phyloP scores from a whole-genome alignment of 2,113 vertebrate genomes.

The Pteropus alecto region DNA sequence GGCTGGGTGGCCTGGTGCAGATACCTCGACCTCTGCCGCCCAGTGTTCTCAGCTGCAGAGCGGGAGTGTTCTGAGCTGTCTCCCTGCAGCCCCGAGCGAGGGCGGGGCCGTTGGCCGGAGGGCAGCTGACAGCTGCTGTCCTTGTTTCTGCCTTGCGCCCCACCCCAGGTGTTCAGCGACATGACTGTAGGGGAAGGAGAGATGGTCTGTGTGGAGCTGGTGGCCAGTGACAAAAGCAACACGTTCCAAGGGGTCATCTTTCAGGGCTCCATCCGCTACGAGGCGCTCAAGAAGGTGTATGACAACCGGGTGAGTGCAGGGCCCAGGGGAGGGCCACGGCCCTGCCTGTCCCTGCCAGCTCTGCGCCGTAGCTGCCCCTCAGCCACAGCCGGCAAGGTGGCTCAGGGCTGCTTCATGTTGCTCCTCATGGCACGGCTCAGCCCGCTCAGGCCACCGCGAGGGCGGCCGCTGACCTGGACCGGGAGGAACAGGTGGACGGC shows the following conservation, averaged over 20 bases:
- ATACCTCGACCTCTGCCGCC: accelerated
- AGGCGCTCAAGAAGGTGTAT: constrained; percentile 98
- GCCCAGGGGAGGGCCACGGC: accelerated
- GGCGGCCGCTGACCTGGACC: too few species aligned
- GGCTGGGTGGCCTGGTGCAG: neutral
- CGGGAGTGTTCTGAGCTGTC: accelerated
- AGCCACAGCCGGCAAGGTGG: too few species aligned
- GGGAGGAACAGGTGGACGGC: accelerated
- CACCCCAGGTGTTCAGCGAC: constrained; percentile 92
- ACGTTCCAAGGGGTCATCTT: constrained; percentile 98
- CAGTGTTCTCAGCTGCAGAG: accelerated
- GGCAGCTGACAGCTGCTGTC: accelerated
- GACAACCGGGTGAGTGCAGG: constrained; percentile 92
- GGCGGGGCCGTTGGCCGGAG: accelerated
- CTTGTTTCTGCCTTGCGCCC: accelerated
- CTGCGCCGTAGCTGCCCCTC: accelerated
- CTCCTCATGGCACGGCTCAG: accelerated
- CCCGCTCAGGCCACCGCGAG: accelerated
- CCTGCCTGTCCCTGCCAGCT: neutral
- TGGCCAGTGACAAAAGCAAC: constrained; percentile 97
- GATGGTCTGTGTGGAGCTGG: constrained; percentile 99
- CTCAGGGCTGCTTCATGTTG: neutral
- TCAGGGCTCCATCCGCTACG: constrained; percentile 98
- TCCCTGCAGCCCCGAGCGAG: accelerated
- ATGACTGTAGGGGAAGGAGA: constrained; percentile 99